Base-by-base conservation (phyloP, 2,888 invertebrate genomes). In the Cryptus viduatorius region DNA sequence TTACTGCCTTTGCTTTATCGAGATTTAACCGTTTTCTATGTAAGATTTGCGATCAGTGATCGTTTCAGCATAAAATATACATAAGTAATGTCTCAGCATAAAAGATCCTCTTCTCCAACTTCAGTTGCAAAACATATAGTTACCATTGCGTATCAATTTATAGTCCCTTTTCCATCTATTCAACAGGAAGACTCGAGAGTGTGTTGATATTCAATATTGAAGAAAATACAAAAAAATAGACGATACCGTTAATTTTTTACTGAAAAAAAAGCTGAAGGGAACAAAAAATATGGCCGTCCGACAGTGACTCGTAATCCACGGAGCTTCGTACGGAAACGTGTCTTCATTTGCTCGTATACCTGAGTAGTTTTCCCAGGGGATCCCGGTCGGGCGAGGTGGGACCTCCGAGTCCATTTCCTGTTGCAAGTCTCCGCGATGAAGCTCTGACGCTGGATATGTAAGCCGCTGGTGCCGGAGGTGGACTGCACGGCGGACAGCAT, bases 371-470 rank as follows among this genome's bases (percentile, higher is more conserved):
- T 82, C 90, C 92, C 31, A 92, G 85, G 53, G 92, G 92, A 87
- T 92, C 92, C 71, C 90, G 88, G 84, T 92, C 92, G 19, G 92
- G 92, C 8, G 92, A 91, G 68, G 89, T 87, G 19, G 91, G 89
- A 46, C 90, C 91, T 50, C 89, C 89, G 85, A 86, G 87, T 42
- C 90, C 88, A 76, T 90, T 89, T 85, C 89, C 90, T 69, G 89
- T 86, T 44, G 91, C 88, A 75, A 92, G 90, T 79, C 91, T 89
- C 53, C 93, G 89, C 24, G 93, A 93, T 44, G 92, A 92, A 14
- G 93, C 93, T 79, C 93, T 89, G 64, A 92, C 91, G 83, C 92
- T 92, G 83, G 93, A 93, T 90, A 93, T 92, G 90, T 93, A 93
- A 82, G 93, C 93, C 29, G 93, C 92, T 37, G 93, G 92, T 4